Evolutionary conservation across 2,113 vertebrate genomes (phyloP).

Genomic region (Dolichotis patagonum): DNA sequence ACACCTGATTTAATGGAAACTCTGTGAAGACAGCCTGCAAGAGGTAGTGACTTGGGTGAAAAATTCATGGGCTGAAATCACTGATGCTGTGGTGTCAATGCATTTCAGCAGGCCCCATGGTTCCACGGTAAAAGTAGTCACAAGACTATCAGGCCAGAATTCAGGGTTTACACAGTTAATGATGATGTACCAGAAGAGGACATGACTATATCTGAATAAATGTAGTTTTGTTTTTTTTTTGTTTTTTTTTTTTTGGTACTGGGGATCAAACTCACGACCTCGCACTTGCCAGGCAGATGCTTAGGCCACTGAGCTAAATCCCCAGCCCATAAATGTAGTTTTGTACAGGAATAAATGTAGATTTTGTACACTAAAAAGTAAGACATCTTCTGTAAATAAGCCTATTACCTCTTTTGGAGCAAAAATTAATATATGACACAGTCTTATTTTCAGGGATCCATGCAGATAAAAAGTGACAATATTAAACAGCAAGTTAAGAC

Average conservation of each 20-base stretch:
- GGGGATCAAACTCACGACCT: too few species aligned
- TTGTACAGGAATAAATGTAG: background rate
- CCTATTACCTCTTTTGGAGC: background rate
- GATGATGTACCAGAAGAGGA: background rate
- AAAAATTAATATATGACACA: background rate
- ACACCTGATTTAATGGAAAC: background rate
- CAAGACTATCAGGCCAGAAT: background rate
- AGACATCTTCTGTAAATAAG: background rate
- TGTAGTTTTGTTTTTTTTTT: background rate
- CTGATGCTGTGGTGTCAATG: background rate
- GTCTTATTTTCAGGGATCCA: background rate
- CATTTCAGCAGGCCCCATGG: background rate
- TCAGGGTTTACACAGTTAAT: background rate
- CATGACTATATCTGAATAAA: background rate
- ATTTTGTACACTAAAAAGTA: background rate
- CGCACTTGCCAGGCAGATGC: too few species aligned
- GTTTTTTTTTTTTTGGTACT: too few species aligned
- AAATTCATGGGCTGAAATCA: background rate
- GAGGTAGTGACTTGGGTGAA: background rate
- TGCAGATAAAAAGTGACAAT: constrained; percentile 71
- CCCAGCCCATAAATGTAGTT: background rate
- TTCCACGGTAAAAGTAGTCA: background rate
- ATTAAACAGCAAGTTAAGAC: background rate
- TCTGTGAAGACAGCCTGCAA: background rate
- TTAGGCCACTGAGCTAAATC: too few species aligned